Percentiles rank a stretch among this genome's conserved stretches.
Conservation (phyloP, 2,797 vertebrate species). For the Onychomys torridus region DNA sequence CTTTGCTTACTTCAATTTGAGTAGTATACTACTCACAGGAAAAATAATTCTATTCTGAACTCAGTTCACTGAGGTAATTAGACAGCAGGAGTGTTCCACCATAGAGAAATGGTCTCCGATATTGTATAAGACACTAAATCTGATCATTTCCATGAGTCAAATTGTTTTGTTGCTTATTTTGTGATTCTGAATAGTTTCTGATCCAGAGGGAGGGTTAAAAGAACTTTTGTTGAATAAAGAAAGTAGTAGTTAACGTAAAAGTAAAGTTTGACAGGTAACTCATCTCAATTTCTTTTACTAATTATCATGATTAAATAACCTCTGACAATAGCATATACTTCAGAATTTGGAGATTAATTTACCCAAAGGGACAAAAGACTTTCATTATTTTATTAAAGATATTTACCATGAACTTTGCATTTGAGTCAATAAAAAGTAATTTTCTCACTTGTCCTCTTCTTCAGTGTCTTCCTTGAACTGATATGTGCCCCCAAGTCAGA, state of each 20-base stretch:
- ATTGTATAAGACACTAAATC: background rate
- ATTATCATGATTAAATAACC: background rate
- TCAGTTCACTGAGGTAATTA: background rate
- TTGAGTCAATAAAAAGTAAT: conserved; percentile 48
- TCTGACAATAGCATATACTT: background rate
- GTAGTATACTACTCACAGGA: background rate
- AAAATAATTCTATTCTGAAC: background rate
- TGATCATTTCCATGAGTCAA: background rate
- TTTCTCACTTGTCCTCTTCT: conserved; percentile 4
- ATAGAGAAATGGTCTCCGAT: background rate
- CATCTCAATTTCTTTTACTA: background rate
- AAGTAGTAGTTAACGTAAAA: background rate
- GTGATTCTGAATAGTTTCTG: background rate
- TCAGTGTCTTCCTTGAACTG: conserved; percentile 43
- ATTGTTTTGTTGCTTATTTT: background rate
- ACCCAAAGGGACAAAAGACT: background rate
- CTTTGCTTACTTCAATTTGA: background rate
- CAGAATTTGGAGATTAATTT: background rate
- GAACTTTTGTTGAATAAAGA: background rate
- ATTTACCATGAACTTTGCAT: background rate
- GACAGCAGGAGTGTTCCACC: fast-evolving
- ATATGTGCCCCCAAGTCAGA: conserved; percentile 34
- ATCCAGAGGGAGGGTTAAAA: background rate
- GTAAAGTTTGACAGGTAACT: background rate
- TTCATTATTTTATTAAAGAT: background rate